These are phyloP conservation scores for Gallinago stenura DNA, from an alignment of 2,797 vertebrate species.

Conservation along the genomic window DNA sequence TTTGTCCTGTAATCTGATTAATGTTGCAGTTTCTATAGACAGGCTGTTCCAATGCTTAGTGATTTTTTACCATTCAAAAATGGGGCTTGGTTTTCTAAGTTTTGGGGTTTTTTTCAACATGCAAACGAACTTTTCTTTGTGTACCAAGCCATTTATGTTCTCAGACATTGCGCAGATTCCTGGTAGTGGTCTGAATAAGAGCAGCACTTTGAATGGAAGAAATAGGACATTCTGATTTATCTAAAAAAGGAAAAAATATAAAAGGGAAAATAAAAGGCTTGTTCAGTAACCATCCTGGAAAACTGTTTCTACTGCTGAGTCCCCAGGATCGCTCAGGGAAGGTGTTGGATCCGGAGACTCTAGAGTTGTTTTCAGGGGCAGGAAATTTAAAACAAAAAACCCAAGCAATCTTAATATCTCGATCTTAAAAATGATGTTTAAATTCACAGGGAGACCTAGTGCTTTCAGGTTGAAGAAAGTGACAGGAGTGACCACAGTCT, in stretches of 20 bases:
- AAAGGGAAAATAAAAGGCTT: not conserved
- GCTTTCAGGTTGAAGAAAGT: not conserved
- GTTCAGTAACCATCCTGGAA: not conserved
- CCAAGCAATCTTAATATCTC: not conserved
- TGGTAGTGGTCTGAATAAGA: not conserved
- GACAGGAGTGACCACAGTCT: not conserved
- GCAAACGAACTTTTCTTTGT: not conserved
- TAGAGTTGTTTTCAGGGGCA: not conserved
- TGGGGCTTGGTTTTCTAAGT: not conserved
- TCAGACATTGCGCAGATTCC: not conserved
- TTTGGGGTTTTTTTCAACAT: not conserved
- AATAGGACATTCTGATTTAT: not conserved
- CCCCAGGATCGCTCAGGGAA: not conserved
- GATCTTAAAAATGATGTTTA: not conserved
- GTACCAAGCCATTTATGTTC: not conserved
- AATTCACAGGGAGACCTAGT: not conserved
- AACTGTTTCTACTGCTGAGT: not conserved
- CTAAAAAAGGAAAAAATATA: not conserved
- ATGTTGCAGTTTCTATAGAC: not conserved
- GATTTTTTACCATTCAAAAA: not conserved
- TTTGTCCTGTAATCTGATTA: not conserved
- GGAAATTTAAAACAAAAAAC: not conserved
- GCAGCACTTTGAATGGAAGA: not conserved
- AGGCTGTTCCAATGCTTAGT: not conserved
- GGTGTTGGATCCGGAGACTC: not conserved